Base-by-base conservation (phyloP, 2,888 invertebrate species). In the Caenorhabditis panamensis region DNA sequence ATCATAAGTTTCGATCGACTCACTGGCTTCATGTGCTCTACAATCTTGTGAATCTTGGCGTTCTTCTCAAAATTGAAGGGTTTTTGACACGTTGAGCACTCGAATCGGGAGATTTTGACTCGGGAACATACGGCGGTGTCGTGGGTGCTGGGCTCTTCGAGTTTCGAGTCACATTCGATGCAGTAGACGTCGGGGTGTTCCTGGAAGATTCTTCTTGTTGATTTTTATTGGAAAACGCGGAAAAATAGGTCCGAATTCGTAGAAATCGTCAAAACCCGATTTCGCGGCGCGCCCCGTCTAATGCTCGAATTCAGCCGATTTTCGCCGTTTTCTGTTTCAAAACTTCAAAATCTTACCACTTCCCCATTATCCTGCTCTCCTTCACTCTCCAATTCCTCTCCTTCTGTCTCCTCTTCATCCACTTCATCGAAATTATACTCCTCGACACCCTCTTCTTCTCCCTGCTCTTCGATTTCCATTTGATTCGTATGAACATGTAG, bases 1-100 rank as follows among this genome's bases (percentile, higher is more conserved):
- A n/a, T n/a, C n/a, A n/a, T n/a, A n/a, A n/a, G n/a, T n/a, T n/a
- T n/a, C n/a, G n/a, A n/a, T n/a, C n/a, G 20, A 58, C 36, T 22
- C 0, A 31, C 63, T 22, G 59, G 5, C 16, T 64, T 41, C 31
- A 61, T 28, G 22, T 83, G 83, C 18, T 66, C 44, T 2, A 66
- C 26, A 22, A 67, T 11, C 22, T 54, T 61, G 71, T 83, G 83
- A 54, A 78, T 51, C 28, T 28, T 75, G 6, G 78, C 8, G 47
- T 79, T 79, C n/a, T 44, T 68, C 54, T 79, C 79, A 36, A 64
- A 59, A 61, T 79, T 79, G 68, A 79, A 79, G 1, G 28, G 24
- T 53, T 31, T 18, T 3, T 28, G 11, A n/a, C 78, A 78, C 11
- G 6, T 6, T 5, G 41, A 11, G 20, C 75, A 76, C 26, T 44